A percentile compares a stretch with the other conserved stretches of the same genome.
phyloP scores from a whole-genome alignment of 2,888 invertebrate species.

The Dicroscelio sp. region DNA sequence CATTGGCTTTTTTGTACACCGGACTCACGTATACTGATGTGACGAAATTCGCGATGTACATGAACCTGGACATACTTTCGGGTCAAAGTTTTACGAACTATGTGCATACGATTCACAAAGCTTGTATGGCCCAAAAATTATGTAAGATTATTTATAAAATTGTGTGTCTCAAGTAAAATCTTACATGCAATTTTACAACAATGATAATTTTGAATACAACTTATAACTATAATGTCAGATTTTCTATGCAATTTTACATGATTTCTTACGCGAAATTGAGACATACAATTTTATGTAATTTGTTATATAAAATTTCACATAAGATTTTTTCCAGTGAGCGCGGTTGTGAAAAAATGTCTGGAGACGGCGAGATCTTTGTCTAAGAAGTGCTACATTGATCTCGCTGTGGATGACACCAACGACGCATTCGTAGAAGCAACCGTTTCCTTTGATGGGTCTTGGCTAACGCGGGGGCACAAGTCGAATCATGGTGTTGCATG shows the following conservation, averaged over 20 bases:
- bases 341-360: slow-evolving; percentile 6
- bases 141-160: too few species aligned
- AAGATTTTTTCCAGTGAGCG: too few species aligned
- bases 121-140: too few species aligned
- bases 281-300: too few species aligned
- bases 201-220: too few species aligned
- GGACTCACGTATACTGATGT: neutral
- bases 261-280: too few species aligned
- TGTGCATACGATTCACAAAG: neutral
- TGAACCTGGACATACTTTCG: neutral
- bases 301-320: too few species aligned
- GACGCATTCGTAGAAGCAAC: slow-evolving; percentile 5
- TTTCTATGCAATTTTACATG: too few species aligned
- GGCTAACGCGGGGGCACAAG: slow-evolving; percentile 41
- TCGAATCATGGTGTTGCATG: slow-evolving; percentile 40
- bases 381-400: slow-evolving; percentile 3
- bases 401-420: neutral
- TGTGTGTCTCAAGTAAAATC: too few species aligned
- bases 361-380: slow-evolving; percentile 35
- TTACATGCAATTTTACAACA: too few species aligned
- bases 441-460: slow-evolving; percentile 28
- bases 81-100: neutral
- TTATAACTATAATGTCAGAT: too few species aligned
- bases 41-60: neutral
- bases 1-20: too few species aligned